Evolutionary conservation across 1,140 invertebrate genomes (phyloP), one percentile per base, ranked within the genome.

Genomic region (Orussus abietinus): DNA sequence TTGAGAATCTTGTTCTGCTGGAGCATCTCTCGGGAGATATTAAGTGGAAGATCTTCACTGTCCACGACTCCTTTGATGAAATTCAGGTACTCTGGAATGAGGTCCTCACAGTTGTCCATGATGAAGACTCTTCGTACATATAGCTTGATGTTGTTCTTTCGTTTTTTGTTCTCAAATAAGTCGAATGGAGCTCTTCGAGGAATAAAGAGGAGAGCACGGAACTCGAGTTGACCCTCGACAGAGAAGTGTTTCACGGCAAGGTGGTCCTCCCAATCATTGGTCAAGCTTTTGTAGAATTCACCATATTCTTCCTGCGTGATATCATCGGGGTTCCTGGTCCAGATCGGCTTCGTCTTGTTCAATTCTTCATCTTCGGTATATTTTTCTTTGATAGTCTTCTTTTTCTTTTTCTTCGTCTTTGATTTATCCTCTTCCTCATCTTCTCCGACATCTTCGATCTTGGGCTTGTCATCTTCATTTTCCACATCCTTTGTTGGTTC

Each of bases 211-310:
- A 99, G 79, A 29, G 95, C 94, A 53, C 92, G 80, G 83, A 98
- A 99, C 74, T 99, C 95, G 4, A 99, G 75, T 63, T 98, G 95
- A 57, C 96, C 96, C 75, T 99, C 96, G 19, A 98, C 94, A 3
- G 92, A 95, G 81, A 98, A 98, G 69, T 98, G 96, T 68, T 98
- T 98, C 0, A 98, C 94, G 43, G 95, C 95, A 30, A 99, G 75
- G 78, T 98, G 95, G 63, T 98, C 95, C 75, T 99, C 96, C 96
- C 95, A 98, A 68, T 98, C 96, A 60, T 98, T 98, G 45, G 94
- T 96, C 9, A 98, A 76, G 0, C 90, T 92, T 74, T 98, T 98
- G 84, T 99, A 99, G 77, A 99, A 99, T 76, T 98, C 96, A 43
- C 92, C 95, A 68, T 99, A 99, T 68, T 99, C 96, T 58, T 98